These are phyloP conservation scores for Poliocrania exsul DNA, from an alignment of 2,797 vertebrate species.

Conservation along the genomic window DNA sequence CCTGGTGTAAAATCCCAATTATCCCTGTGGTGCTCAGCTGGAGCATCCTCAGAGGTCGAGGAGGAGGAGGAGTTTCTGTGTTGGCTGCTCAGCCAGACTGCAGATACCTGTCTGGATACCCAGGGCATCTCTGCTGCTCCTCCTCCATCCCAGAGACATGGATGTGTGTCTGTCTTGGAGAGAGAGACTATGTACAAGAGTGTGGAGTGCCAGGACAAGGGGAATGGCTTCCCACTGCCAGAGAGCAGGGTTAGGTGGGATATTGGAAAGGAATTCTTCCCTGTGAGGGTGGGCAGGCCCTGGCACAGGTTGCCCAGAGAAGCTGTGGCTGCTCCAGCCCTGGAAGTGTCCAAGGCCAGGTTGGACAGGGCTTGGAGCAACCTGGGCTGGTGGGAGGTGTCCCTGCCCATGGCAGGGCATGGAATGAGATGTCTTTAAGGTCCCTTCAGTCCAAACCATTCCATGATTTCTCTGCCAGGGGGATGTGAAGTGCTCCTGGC, in stretches of 20 bases:
- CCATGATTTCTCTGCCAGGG: not conserved
- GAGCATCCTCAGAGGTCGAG: not conserved
- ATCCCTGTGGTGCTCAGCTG: not conserved
- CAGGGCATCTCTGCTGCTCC: not conserved
- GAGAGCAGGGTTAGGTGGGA: not conserved
- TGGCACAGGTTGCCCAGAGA: not conserved
- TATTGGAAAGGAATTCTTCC: fast-evolving
- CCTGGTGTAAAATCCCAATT: not conserved
- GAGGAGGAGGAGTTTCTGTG: not conserved
- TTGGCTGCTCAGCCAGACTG: not conserved
- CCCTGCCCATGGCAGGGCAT: not conserved
- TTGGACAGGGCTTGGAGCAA: fast-evolving
- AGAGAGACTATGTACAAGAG: not conserved
- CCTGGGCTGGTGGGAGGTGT: fast-evolving
- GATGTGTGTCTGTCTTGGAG: not conserved
- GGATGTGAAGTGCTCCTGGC: not conserved
- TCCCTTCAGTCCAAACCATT: not conserved
- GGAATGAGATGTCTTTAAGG: fast-evolving
- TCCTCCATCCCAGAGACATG: fast-evolving
- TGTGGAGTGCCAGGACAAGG: not conserved
- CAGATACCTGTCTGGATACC: fast-evolving
- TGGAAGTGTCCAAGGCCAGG: not conserved
- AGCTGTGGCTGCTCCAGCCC: not conserved
- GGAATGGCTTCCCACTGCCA: not conserved
- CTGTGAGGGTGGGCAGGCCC: not conserved